A percentile compares a stretch with the other conserved stretches of the same genome.
Conservation (phyloP, 2,113 vertebrate species). For the Sorex araneus region DNA sequence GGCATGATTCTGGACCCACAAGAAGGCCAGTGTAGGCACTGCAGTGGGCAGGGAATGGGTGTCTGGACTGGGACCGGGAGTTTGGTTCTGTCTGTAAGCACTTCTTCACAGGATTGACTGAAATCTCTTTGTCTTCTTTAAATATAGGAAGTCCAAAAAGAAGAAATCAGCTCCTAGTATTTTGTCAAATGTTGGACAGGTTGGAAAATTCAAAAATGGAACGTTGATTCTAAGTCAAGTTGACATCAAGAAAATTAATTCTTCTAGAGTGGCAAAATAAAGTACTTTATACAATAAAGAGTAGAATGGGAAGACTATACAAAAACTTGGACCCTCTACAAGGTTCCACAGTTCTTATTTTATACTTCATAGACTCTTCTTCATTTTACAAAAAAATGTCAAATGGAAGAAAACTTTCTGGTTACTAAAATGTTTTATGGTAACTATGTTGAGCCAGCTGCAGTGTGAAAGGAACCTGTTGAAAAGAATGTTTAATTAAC, state of each 20-base stretch:
- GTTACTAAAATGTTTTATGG: not conserved
- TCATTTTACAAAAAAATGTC: not conserved
- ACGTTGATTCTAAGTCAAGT: conserved; percentile 93
- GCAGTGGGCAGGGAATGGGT: fast-evolving
- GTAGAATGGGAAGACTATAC: not conserved
- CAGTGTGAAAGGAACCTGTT: not conserved
- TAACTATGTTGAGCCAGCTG: not conserved
- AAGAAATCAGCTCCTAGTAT: conserved; percentile 87
- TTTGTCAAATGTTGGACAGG: conserved; percentile 91
- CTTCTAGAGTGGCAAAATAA: conserved; percentile 89
- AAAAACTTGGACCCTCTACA: no score
- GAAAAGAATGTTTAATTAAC: not conserved
- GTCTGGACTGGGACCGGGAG: fast-evolving
- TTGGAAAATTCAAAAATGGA: conserved; percentile 96
- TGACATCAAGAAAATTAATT: conserved; percentile 95
- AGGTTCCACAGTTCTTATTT: not conserved
- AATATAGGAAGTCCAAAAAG: conserved; percentile 90
- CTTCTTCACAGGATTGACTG: not conserved
- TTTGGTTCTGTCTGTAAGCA: not conserved
- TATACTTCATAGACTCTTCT: not conserved
- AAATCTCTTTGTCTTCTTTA: not conserved
- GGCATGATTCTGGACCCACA: not conserved
- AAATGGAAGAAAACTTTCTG: not conserved
- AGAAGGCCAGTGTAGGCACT: not conserved
- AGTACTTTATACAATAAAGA: not conserved